Conservation (phyloP, 2,888 invertebrate genomes). For the Drosophila testacea region DNA sequence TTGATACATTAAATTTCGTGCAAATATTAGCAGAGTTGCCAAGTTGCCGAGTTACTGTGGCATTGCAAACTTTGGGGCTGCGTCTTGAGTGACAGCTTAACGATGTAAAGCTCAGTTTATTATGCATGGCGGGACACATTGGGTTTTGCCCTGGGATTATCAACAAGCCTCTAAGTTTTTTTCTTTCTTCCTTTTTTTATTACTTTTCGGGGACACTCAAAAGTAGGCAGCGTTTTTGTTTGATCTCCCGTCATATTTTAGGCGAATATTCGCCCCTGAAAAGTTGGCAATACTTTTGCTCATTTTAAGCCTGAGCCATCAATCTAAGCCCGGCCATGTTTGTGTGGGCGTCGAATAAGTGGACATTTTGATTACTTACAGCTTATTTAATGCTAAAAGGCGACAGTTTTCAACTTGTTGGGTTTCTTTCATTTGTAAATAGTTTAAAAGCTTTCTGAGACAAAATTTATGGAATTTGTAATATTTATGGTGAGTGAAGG, state of each 20-base stretch:
- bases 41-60: conserved; percentile 11
- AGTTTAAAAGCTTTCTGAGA: conserved; percentile 5
- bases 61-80: conserved; percentile 15
- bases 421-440: neutral
- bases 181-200: neutral
- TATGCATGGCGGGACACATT: conserved; percentile 63
- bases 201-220: conserved; percentile 12
- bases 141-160: conserved; percentile 50
- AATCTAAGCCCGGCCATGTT: conserved; percentile 31
- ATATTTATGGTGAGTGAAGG: neutral
- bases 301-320: conserved; percentile 28
- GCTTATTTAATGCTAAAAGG: conserved; percentile 26
- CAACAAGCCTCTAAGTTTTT: conserved; percentile 43
- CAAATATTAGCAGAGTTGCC: conserved; percentile 71
- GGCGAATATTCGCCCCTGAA: conserved; percentile 18
- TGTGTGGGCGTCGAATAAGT: conserved; percentile 23
- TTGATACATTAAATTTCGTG: conserved; percentile 85
- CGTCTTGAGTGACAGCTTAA: conserved; percentile 79
- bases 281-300: conserved; percentile 40
- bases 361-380: conserved; percentile 30
- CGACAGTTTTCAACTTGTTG: conserved; percentile 3
- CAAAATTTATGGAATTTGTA: neutral
- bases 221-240: conserved; percentile 42
- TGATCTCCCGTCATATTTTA: conserved; percentile 52
- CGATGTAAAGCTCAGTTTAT: conserved; percentile 76